Base-by-base conservation (phyloP, 2,888 invertebrate species). In the Leptinotarsa tumamoca region DNA sequence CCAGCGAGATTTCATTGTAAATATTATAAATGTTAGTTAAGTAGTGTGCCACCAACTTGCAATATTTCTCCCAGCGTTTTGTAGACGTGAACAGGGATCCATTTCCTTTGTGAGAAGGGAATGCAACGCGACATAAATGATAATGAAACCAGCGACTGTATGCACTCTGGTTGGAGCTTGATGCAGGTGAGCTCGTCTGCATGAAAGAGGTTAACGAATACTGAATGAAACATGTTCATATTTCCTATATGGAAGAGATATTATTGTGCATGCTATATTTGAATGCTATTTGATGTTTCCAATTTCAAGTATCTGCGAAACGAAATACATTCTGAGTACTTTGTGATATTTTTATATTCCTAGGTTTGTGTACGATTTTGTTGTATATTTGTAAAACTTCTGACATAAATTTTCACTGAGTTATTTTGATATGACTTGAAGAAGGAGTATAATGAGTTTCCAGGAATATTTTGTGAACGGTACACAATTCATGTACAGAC, bases 31-130 rank as follows among this genome's bases (percentile, higher is more conserved):
- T 71, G 76, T 74, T 73, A 73, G 77, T 78, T 74, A 80, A 77
- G 78, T 78, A 80, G 78, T 78, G 73, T 67, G 70, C 74, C 75
- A 49, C 61, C 10, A 80, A 78, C 77, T 81, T 80, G 77, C 78
- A 75, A 76, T 79, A 78, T 80, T 78, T 80, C 79, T 79, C 78
- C 72, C 69, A 79, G 71, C 76, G 78, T 81, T 79, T 74, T 78
- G 79, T 79, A 78, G 78, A 80, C 75, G 80, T 80, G 77, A 79
- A 79, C 81, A 75, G 78, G 75, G 76, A 63, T 33, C 17, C 63
- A 63, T 63, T 43, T n/a, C 13, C 63, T 63, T 63, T 81, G 76
- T 79, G 61, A 52, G 58, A 51, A 52, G 61, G 43, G 66, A 68
- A 72, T 72, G 69, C 54, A 69, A 63, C 52, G 49, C 66, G 52